A percentile compares a stretch with the other conserved stretches of the same genome.
phyloP scores from a whole-genome alignment of 2,113 vertebrate species.

The Gymnarchus niloticus region DNA sequence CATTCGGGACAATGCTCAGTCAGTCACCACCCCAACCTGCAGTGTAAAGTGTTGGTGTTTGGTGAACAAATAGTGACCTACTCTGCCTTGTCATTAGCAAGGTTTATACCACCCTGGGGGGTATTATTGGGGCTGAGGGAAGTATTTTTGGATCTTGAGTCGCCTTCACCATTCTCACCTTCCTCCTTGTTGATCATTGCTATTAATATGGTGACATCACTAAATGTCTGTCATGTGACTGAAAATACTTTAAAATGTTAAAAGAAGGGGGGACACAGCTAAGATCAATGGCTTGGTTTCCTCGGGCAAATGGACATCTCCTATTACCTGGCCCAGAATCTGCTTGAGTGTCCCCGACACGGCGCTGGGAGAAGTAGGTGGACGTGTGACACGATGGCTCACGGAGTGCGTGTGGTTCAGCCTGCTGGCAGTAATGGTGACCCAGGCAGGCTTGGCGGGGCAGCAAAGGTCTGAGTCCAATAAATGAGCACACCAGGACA shows the following conservation, averaged over 20 bases:
- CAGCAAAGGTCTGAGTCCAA: neutral
- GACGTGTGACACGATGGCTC: neutral
- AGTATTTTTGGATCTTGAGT: neutral
- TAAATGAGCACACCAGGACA: slow-evolving; percentile 11
- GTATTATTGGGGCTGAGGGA: slow-evolving; percentile 7
- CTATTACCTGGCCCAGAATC: neutral
- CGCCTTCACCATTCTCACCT: neutral
- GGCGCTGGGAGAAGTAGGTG: neutral
- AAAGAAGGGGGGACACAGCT: neutral
- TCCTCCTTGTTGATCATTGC: neutral
- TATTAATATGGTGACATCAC: neutral
- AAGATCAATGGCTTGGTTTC: neutral
- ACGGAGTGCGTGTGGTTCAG: neutral
- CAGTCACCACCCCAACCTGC: neutral
- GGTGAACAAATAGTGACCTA: neutral
- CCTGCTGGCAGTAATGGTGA: neutral
- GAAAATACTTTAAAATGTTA: neutral
- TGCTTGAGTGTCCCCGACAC: neutral
- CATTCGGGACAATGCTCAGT: neutral
- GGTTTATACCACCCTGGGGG: neutral
- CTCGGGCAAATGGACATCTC: neutral
- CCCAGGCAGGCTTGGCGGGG: neutral
- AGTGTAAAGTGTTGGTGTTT: neutral
- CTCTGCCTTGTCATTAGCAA: slow-evolving; percentile 4
- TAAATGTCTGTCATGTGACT: neutral